These are phyloP conservation scores for Phocoena phocoena DNA, from an alignment of 2,113 vertebrate genomes.

Conservation along the genomic window DNA sequence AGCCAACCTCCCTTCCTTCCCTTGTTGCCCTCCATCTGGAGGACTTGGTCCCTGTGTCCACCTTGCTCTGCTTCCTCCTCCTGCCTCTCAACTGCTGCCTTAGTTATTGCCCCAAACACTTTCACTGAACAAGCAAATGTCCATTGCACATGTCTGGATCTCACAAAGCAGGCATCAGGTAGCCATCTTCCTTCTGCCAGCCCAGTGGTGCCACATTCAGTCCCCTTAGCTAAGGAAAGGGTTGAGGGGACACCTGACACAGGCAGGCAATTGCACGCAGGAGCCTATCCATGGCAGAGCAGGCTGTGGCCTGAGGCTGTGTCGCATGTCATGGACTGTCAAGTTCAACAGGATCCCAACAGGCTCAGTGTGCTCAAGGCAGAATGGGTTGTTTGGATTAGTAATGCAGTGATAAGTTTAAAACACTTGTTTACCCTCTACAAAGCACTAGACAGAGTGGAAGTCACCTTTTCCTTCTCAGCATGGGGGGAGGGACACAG, in stretches of 20 bases:
- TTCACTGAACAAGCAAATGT: background rate
- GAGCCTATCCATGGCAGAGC: background rate
- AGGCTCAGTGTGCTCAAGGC: background rate
- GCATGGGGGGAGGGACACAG: background rate
- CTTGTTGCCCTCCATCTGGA: background rate
- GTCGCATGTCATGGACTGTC: background rate
- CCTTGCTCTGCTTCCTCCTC: background rate
- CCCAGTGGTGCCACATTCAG: background rate
- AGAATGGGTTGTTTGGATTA: background rate
- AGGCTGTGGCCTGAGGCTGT: background rate
- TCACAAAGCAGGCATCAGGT: background rate
- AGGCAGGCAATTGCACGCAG: background rate
- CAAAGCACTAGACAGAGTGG: background rate
- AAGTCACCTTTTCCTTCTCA: background rate
- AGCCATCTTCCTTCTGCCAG: background rate
- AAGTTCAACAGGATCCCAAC: background rate
- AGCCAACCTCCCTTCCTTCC: too few species aligned
- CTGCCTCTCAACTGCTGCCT: background rate
- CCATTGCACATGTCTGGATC: background rate
- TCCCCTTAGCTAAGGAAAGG: background rate
- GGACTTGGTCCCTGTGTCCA: background rate
- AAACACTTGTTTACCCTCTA: background rate
- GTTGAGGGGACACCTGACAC: background rate
- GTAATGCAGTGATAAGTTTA: background rate
- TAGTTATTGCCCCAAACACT: background rate